phyloP scores from a whole-genome alignment of 1,140 invertebrate species.

The Theocolax elegans region DNA sequence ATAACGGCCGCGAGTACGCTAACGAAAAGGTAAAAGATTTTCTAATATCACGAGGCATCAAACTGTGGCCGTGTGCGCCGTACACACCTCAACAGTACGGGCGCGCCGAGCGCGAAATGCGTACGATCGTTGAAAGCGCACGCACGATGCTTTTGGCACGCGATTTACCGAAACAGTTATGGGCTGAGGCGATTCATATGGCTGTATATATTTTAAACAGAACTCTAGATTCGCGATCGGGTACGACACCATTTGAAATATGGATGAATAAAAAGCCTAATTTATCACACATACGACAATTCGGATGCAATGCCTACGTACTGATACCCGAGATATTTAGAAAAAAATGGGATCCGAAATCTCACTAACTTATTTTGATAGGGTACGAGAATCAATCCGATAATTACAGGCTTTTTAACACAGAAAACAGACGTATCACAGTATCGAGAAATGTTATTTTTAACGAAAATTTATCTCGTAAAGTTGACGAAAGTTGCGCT shows the following conservation, averaged over 20 bases:
- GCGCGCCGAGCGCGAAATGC: conserved; percentile 42
- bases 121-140: conserved; percentile 41
- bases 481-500: neutral
- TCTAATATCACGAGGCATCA: neutral
- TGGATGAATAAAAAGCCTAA: conserved; percentile 49
- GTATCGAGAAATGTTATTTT: conserved; percentile 34
- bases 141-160: conserved; percentile 32
- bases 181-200: conserved; percentile 40
- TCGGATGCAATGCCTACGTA: conserved; percentile 53
- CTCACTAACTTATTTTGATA: conserved; percentile 37
- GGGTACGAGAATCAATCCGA: conserved; percentile 41
- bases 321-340: conserved; percentile 46
- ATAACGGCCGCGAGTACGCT: neutral
- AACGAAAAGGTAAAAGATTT: neutral
- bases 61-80: conserved; percentile 40
- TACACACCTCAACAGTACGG: conserved; percentile 53
- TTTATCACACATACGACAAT: conserved; percentile 44
- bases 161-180: conserved; percentile 21
- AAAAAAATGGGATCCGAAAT: conserved; percentile 48
- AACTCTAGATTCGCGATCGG: neutral
- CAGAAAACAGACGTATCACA: conserved; percentile 12
- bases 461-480: neutral
- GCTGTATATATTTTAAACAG: conserved; percentile 41
- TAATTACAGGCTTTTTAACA: conserved; percentile 37
- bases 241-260: conserved; percentile 43